These are phyloP conservation scores for Lycophotia porphyrea DNA, from an alignment of 2,888 invertebrate species.

Conservation along the genomic window DNA sequence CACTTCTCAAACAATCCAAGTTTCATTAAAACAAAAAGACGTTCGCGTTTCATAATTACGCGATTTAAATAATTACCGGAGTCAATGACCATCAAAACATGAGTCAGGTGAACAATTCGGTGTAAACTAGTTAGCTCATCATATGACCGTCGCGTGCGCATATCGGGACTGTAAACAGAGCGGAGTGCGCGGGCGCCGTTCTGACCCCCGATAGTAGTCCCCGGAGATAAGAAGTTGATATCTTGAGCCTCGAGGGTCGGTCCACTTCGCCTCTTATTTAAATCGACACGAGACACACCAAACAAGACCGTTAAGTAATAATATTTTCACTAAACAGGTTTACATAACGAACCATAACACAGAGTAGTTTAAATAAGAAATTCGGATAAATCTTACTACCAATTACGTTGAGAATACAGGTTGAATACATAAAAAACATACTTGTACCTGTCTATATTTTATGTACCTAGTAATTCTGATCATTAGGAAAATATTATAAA, in stretches of 20 bases:
- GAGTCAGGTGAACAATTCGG: slow-evolving; percentile 68
- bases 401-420: slow-evolving; percentile 9
- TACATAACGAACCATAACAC: slow-evolving; percentile 46
- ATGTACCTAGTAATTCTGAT: not conserved
- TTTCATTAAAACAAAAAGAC: slow-evolving; percentile 39
- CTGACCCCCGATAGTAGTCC: slow-evolving; percentile 81
- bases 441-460: not conserved
- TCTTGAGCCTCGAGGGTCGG: slow-evolving; percentile 62
- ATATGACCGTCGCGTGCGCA: slow-evolving; percentile 84
- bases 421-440: slow-evolving; percentile 32
- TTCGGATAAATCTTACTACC: slow-evolving; percentile 37
- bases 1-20: slow-evolving; percentile 24
- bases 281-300: slow-evolving; percentile 51
- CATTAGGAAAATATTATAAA: slow-evolving; percentile 12
- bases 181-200: slow-evolving; percentile 78
- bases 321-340: slow-evolving; percentile 45
- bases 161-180: slow-evolving; percentile 79
- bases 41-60: slow-evolving; percentile 48
- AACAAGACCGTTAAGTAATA: slow-evolving; percentile 31
- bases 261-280: slow-evolving; percentile 68
- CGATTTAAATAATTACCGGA: slow-evolving; percentile 53
- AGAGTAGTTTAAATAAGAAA: slow-evolving; percentile 11
- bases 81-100: slow-evolving; percentile 66
- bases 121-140: slow-evolving; percentile 73
- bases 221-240: slow-evolving; percentile 74